Base-by-base conservation (phyloP, 2,797 vertebrate species). In the Syndactyla subalaris region DNA sequence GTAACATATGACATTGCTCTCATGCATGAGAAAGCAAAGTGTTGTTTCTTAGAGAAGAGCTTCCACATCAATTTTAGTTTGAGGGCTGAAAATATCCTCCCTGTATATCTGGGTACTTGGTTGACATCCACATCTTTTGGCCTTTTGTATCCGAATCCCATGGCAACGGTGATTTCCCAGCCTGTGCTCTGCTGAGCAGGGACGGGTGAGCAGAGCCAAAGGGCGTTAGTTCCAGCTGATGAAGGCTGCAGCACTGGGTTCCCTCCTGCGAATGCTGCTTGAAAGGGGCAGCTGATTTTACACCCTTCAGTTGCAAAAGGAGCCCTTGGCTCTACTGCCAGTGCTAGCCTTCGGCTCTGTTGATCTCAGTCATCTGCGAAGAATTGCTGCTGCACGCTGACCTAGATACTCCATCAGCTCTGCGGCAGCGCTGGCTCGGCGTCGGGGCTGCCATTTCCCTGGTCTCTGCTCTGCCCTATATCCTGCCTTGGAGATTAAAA, bases 381-480 rank as follows among this genome's bases (percentile, higher is more conserved):
- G 88, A 92, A 95, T 74, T 46, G 52, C 93, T 43, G 57, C 93
- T 90, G 52, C 88, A 88, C 0, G 0, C 80, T 96, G 95, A 96
- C 96, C 96, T 93, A 96, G 57, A 94, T 97, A 87, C 71, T 66
- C 67, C 17, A 3, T 32, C 89, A 62, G 79, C 88, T 66, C 92
- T 39, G 62, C 91, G 78, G 92, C 70, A 45, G 87, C 1, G 0
- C 95, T 88, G 86, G 68, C 93, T 91, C 2, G 0, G 43, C 5
- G 1, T 59, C 0, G 6, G 52, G 75, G 65, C 89, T 92, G 85
- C 84, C 71, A 18, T 88, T 88, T 39, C 92, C 89, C 91, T 72
- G 54, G 4, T 89, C 61, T 77, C 92, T 86, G 32, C 62, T 94
- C 71, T 96, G 84, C 77, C 71, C 93, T 84, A 32, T 45, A 77